A percentile compares a stretch with the other conserved stretches of the same genome.
Conservation (phyloP, 2,888 invertebrate species). For the Brenthis daphne region DNA sequence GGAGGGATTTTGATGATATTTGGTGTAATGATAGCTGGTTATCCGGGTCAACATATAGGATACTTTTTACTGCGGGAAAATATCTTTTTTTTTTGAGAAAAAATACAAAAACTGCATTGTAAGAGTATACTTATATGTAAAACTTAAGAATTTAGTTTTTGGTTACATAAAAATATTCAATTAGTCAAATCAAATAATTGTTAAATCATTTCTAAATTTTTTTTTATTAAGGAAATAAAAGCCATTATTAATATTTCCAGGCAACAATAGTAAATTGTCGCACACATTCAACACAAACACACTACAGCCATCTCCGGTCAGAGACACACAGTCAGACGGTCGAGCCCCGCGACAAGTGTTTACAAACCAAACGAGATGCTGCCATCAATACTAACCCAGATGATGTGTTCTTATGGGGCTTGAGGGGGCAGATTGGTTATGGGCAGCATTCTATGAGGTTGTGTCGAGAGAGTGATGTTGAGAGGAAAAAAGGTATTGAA, state of each 20-base stretch:
- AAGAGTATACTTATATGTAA: too few relatives aligned
- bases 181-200: too few relatives aligned
- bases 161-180: too few relatives aligned
- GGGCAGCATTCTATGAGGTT: slow-evolving; percentile 78
- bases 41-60: too few relatives aligned
- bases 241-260: slow-evolving; percentile 56
- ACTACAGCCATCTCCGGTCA: slow-evolving; percentile 83
- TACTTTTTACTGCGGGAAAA: too few relatives aligned
- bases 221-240: too few relatives aligned
- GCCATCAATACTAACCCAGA: slow-evolving; percentile 54
- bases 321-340: slow-evolving; percentile 85
- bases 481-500: slow-evolving; percentile 50
- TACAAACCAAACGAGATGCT: slow-evolving; percentile 62
- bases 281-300: slow-evolving; percentile 88
- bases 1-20: too few relatives aligned
- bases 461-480: slow-evolving; percentile 38
- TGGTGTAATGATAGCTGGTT: too few relatives aligned
- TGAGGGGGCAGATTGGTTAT: slow-evolving; percentile 79
- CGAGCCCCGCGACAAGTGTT: slow-evolving; percentile 61
- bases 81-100: too few relatives aligned
- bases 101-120: too few relatives aligned
- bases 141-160: too few relatives aligned
- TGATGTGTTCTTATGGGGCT: slow-evolving; percentile 78
- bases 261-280: slow-evolving; percentile 83
- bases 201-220: too few relatives aligned